A percentile compares a stretch with the other conserved stretches of the same genome.
phyloP scores from a whole-genome alignment of 2,113 vertebrate species.

The Crocuta crocuta region DNA sequence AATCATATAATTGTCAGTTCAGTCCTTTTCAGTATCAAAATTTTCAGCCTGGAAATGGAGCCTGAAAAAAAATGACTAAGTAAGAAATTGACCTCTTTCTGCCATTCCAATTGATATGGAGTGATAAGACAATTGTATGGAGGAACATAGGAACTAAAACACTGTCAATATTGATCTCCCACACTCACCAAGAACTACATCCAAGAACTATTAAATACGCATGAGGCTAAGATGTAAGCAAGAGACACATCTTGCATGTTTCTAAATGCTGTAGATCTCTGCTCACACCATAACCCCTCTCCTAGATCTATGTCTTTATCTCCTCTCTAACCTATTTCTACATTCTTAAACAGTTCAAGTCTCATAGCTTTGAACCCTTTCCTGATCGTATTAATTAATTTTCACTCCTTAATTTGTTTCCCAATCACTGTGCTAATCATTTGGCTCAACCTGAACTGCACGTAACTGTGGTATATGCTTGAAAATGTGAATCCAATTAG shows the following conservation, averaged over 20 bases:
- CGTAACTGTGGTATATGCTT: not conserved
- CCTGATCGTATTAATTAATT: not conserved
- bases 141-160: constrained; percentile 18
- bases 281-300: not conserved
- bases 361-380: not conserved
- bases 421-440: not conserved
- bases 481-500: constrained; percentile 38
- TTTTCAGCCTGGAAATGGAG: not conserved
- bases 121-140: not conserved
- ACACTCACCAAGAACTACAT: constrained; percentile 33
- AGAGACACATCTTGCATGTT: not conserved
- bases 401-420: constrained; percentile 26
- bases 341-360: not conserved
- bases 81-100: not conserved
- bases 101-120: not conserved
- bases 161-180: not conserved
- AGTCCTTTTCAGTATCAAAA: constrained; percentile 39
- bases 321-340: constrained; percentile 13
- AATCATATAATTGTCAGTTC: constrained; percentile 24
- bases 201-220: not conserved
- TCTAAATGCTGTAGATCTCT: not conserved
- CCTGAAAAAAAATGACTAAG: not conserved
- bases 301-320: not conserved
- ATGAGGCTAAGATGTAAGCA: not conserved
- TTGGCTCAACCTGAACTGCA: constrained; percentile 15